Conservation (phyloP, 2,888 invertebrate genomes). For the Hemaris fuciformis region DNA sequence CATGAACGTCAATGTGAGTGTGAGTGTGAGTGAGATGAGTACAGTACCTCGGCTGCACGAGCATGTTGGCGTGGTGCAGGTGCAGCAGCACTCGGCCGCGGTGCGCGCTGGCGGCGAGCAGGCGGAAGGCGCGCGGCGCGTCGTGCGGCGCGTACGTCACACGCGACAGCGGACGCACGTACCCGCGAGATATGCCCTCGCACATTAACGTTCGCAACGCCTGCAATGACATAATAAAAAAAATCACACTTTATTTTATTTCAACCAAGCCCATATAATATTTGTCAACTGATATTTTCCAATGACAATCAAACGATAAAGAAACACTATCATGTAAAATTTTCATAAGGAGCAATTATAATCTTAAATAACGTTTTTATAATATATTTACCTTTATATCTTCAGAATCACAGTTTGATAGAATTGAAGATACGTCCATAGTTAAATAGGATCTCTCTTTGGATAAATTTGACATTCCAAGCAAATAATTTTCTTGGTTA, state of each 20-base stretch:
- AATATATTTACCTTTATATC: slow-evolving; percentile 33
- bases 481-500: slow-evolving; percentile 36
- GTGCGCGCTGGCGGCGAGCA: slow-evolving; percentile 46
- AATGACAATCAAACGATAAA: not conserved
- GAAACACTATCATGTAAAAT: too few relatives aligned
- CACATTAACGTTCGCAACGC: slow-evolving; percentile 44
- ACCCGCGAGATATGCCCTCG: slow-evolving; percentile 54
- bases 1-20: too few relatives aligned
- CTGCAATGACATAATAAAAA: slow-evolving; percentile 32
- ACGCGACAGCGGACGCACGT: slow-evolving; percentile 55
- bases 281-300: too few relatives aligned
- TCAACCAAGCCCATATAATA: too few relatives aligned
- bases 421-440: slow-evolving; percentile 34
- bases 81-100: slow-evolving; percentile 51
- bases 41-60: slow-evolving; percentile 18
- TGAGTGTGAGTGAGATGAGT: not conserved
- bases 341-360: too few relatives aligned
- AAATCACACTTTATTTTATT: not conserved
- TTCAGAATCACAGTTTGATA: slow-evolving; percentile 18
- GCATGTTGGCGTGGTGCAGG: slow-evolving; percentile 23
- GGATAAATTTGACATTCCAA: slow-evolving; percentile 34
- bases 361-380: too few relatives aligned
- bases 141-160: slow-evolving; percentile 46
- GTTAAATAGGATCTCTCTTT: slow-evolving; percentile 27
- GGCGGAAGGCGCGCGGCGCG: slow-evolving; percentile 47